Percentiles rank a stretch among this genome's conserved stretches.
These are phyloP conservation scores for Trichogramma dendrolimi DNA, from an alignment of 2,888 invertebrate species.

Conservation along the genomic window DNA sequence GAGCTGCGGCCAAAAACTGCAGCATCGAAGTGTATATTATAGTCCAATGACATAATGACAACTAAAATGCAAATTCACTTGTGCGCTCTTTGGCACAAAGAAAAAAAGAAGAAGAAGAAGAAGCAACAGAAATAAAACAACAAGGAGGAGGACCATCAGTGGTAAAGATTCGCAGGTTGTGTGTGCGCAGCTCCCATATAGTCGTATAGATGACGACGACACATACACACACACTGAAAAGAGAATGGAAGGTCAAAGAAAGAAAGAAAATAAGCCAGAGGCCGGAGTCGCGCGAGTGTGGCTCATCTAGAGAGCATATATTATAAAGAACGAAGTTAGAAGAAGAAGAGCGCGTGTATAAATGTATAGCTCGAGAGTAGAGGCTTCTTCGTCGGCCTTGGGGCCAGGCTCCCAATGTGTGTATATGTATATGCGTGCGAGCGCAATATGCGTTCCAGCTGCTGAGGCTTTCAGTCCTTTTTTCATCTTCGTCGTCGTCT, in stretches of 20 bases:
- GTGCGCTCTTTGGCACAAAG: too few relatives aligned
- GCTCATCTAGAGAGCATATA: constrained; percentile 23
- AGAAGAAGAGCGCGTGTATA: constrained; percentile 12
- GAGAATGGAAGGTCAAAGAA: not conserved
- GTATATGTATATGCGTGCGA: constrained; percentile 1
- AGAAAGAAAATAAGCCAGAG: not conserved
- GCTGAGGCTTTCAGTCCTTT: constrained; percentile 26
- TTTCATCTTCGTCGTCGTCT: constrained; percentile 26
- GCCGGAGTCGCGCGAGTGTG: not conserved
- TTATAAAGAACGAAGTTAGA: constrained; percentile 35
- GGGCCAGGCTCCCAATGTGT: constrained; percentile 33
- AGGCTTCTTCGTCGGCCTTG: constrained; percentile 35
- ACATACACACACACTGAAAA: not conserved
- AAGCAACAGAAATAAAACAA: too few relatives aligned
- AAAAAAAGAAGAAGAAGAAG: too few relatives aligned
- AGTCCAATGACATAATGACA: too few relatives aligned
- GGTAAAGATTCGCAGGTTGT: too few relatives aligned
- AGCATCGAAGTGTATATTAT: too few relatives aligned
- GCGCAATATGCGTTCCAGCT: constrained; percentile 35
- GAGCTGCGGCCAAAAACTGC: too few relatives aligned
- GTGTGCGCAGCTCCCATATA: too few relatives aligned
- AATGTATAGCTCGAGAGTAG: constrained; percentile 4
- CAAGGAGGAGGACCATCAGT: too few relatives aligned
- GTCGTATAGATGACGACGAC: too few relatives aligned
- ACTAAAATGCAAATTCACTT: too few relatives aligned